phyloP scores from a whole-genome alignment of 2,797 vertebrate genomes.

The Limnodromus scolopaceus region DNA sequence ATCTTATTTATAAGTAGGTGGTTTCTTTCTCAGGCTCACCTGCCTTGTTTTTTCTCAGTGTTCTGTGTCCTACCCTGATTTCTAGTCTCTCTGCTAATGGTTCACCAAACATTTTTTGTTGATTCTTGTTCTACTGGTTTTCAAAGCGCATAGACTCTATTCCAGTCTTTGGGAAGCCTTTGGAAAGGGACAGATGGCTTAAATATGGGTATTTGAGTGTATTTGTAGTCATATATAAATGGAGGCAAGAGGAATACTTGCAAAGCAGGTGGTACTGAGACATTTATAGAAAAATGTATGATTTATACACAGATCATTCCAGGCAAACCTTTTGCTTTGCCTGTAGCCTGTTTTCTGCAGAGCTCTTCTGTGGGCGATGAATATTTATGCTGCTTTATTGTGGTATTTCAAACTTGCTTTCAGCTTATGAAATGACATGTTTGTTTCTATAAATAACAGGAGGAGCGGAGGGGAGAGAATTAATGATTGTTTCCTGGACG shows the following conservation, averaged over 20 bases:
- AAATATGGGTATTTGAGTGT: background rate
- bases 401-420: constrained; percentile 1
- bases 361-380: background rate
- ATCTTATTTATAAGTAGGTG: background rate
- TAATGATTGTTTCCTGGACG: background rate
- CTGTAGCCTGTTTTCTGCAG: background rate
- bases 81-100: background rate
- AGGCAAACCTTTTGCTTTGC: constrained; percentile 7
- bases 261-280: background rate
- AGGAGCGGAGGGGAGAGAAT: background rate
- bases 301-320: background rate
- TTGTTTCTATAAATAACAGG: background rate
- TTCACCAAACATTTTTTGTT: background rate
- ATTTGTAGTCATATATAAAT: constrained; percentile 22
- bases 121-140: background rate
- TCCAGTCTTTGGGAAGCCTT: background rate
- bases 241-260: background rate
- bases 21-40: background rate
- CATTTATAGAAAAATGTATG: background rate
- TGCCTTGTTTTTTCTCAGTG: background rate
- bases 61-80: background rate
- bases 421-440: background rate
- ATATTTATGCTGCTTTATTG: constrained; percentile 26
- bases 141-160: background rate
- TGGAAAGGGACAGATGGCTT: background rate